phyloP scores from a whole-genome alignment of 2,888 invertebrate genomes.

The Anoplius nigerrimus region DNA sequence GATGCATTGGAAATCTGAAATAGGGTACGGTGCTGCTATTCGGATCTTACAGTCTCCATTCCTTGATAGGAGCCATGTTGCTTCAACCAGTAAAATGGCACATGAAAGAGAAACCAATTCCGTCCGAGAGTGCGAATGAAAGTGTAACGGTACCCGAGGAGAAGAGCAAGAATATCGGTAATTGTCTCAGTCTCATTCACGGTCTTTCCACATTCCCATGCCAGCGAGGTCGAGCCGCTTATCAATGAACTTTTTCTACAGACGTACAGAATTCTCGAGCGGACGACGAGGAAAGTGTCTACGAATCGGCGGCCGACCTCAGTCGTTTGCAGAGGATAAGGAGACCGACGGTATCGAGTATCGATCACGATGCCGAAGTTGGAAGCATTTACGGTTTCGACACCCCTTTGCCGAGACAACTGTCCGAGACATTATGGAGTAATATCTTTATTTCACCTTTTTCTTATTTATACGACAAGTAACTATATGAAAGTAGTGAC shows the following conservation, averaged over 20 bases:
- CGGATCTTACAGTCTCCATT: slow-evolving; percentile 80
- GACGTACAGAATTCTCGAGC: slow-evolving; percentile 58
- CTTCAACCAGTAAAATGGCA: slow-evolving; percentile 84
- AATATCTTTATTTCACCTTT: not conserved
- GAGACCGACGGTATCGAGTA: slow-evolving; percentile 52
- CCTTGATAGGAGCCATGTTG: slow-evolving; percentile 78
- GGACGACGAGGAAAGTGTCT: slow-evolving; percentile 18
- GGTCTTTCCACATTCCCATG: no score
- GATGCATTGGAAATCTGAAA: slow-evolving; percentile 5
- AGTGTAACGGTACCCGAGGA: not conserved
- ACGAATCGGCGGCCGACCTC: slow-evolving; percentile 13
- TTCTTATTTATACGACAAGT: no score
- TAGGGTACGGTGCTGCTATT: slow-evolving; percentile 80
- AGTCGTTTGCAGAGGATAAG: slow-evolving; percentile 39
- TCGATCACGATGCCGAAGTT: slow-evolving; percentile 72
- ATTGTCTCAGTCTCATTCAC: no score
- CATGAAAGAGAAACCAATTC: slow-evolving; percentile 68
- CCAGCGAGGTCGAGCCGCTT: not conserved
- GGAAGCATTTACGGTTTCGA: slow-evolving; percentile 75
- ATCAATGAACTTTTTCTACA: not conserved
- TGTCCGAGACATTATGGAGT: slow-evolving; percentile 41
- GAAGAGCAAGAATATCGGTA: not conserved
- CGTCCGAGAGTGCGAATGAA: slow-evolving; percentile 60
- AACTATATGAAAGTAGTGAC: no score
- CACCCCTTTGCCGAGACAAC: slow-evolving; percentile 69